Conservation (phyloP, 2,797 vertebrate genomes). For the Chiloscyllium punctatum region DNA sequence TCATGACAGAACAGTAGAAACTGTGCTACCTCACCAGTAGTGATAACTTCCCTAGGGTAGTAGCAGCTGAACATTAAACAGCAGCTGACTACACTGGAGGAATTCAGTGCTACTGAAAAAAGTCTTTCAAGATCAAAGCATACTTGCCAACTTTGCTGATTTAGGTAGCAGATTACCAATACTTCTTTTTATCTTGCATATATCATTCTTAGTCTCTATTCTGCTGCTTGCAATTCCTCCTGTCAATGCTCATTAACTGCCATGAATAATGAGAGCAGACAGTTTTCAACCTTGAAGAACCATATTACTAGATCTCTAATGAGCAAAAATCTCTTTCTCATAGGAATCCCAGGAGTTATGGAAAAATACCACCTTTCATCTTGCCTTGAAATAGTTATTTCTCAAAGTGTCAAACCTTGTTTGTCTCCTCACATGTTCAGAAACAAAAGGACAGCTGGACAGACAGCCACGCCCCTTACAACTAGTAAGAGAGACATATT, state of each 20-base stretch:
- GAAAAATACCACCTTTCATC: not conserved
- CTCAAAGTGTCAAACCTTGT: not conserved
- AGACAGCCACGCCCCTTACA: not conserved
- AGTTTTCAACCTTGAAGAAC: conserved; percentile 24
- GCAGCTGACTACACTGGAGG: not conserved
- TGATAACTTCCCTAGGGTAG: conserved; percentile 40
- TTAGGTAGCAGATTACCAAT: conserved; percentile 35
- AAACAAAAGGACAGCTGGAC: not conserved
- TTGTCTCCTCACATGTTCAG: not conserved
- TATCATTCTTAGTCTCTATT: conserved; percentile 17
- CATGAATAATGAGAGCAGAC: conserved; percentile 27
- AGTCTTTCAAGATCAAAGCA: conserved; percentile 37
- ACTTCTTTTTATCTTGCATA: conserved; percentile 31
- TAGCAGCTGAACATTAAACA: conserved; percentile 35
- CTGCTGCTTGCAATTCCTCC: conserved; percentile 29
- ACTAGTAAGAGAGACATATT: not conserved
- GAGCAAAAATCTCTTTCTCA: conserved; percentile 12
- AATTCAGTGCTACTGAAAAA: conserved; percentile 42
- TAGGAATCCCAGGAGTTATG: not conserved
- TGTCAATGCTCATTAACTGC: conserved; percentile 26
- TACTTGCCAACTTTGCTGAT: conserved; percentile 31
- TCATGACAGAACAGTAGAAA: conserved; percentile 3
- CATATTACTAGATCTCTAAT: conserved; percentile 25
- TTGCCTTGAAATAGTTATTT: not conserved
- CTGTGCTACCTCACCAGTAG: conserved; percentile 2